A percentile compares a stretch with the other conserved stretches of the same genome.
phyloP scores from a whole-genome alignment of 2,888 invertebrate genomes.

The Philaethria dido region DNA sequence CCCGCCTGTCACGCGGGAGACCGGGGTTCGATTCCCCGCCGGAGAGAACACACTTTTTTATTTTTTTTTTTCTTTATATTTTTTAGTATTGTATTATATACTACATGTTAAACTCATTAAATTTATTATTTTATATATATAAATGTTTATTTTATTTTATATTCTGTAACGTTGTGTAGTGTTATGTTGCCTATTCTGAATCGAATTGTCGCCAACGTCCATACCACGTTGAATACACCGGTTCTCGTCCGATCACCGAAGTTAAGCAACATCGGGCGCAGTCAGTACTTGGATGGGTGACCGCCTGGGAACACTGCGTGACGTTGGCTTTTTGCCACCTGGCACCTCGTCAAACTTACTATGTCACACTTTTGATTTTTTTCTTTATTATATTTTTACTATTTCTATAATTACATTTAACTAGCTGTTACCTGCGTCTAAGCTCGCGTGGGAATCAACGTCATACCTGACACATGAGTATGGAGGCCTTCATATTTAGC shows the following conservation, averaged over 20 bases:
- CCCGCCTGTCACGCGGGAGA: constrained; percentile 85
- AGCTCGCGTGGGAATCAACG: too few relatives aligned
- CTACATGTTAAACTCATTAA: neutral
- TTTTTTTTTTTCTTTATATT: neutral
- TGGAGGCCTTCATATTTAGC: too few relatives aligned
- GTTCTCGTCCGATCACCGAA: constrained; percentile 80
- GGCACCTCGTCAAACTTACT: neutral
- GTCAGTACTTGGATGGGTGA: constrained; percentile 77
- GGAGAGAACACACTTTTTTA: constrained; percentile 50
- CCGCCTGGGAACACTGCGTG: constrained; percentile 61
- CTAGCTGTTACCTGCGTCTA: too few relatives aligned
- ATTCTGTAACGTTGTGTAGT: neutral
- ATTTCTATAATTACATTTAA: constrained; percentile 8
- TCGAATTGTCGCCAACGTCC: constrained; percentile 55
- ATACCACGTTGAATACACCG: constrained; percentile 77
- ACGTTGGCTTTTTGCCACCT: constrained; percentile 37
- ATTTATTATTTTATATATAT: too few relatives aligned
- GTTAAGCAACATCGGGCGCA: constrained; percentile 77
- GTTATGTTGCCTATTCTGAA: neutral
- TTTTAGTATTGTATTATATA: neutral
- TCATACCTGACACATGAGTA: too few relatives aligned
- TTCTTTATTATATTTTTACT: neutral
- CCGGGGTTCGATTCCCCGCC: constrained; percentile 85
- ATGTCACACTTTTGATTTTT: neutral
- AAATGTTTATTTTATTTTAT: neutral